Evolutionary conservation across 2,888 invertebrate genomes (phyloP), one percentile per base, ranked within the genome.

Genomic region (Ophion ventricosus): DNA sequence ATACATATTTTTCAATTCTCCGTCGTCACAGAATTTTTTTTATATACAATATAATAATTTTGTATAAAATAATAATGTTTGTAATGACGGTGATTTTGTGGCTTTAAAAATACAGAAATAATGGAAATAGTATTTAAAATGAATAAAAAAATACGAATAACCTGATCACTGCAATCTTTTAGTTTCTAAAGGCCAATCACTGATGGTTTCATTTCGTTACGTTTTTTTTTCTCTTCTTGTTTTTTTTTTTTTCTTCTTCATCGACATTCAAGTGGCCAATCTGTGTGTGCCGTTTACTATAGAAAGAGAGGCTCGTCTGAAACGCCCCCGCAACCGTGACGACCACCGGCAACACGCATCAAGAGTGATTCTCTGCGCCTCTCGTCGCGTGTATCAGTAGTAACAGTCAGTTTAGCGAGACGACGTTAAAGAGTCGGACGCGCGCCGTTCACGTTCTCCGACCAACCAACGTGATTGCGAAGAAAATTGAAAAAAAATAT

Each of bases 341-440:
- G 63, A 84, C 85, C 74, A 70, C 80, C 80, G 64, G 78, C 82
- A 85, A 79, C 79, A 79, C 70, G 82, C 86, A 78, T 88, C 88
- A 87, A 88, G 88, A 72, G 72, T 29, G 29, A 35, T 85, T 87
- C 87, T 84, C 89, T 84, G 79, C 85, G 83, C 83, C 80, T 87
- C 88, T 90, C 87, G 87, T 86, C 73, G 74, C 86, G 85, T 85
- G 87, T 87, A 85, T 87, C 88, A 88, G 88, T 89, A 85, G 89
- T 88, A 89, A 86, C 90, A 89, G 88, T 91, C 89, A 90, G 91
- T 89, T 87, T 87, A 89, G 88, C 89, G 90, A 87, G 87, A 89
- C 88, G 87, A 91, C 90, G 91, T 90, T 91, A 89, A 87, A 89
- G 89, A 89, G 91, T 87, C 89, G 88, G 89, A 88, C 89, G 87